phyloP scores from a whole-genome alignment of 2,888 invertebrate species.

The Pomacea canaliculata region DNA sequence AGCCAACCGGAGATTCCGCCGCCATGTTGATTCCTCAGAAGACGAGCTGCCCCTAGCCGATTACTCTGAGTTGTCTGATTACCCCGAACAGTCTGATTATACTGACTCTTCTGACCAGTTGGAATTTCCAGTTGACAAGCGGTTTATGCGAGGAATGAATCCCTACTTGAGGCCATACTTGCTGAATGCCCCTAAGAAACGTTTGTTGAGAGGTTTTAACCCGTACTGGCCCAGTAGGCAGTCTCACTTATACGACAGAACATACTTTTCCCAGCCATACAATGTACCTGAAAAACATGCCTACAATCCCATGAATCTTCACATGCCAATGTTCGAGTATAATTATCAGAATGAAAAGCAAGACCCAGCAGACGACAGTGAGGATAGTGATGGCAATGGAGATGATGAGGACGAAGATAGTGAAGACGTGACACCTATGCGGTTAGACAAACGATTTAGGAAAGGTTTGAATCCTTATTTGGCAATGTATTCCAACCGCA shows the following conservation, averaged over 20 bases:
- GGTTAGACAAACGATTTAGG: slow-evolving; percentile 21
- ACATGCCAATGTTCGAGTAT: slow-evolving; percentile 2
- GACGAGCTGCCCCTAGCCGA: too few species aligned
- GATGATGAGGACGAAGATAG: neutral
- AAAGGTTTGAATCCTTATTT: slow-evolving; percentile 25
- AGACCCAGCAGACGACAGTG: neutral
- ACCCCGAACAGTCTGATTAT: too few species aligned
- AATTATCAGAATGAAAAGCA: neutral
- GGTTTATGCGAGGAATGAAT: slow-evolving; percentile 13
- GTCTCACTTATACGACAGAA: neutral
- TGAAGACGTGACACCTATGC: neutral
- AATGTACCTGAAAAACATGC: neutral
- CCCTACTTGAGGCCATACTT: slow-evolving; percentile 11
- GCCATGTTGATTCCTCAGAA: too few species aligned
- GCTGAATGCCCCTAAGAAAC: neutral
- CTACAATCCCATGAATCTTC: slow-evolving; percentile 8
- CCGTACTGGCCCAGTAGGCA: neutral
- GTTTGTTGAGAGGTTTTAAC: slow-evolving; percentile 27
- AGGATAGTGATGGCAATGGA: neutral
- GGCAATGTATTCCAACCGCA: neutral
- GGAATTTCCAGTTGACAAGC: neutral
- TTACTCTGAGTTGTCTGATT: too few species aligned
- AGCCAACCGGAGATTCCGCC: too few species aligned
- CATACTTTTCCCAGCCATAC: neutral
- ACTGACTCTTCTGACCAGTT: too few species aligned